Conservation (phyloP, 2,888 invertebrate genomes). For the Macropis europaea region DNA sequence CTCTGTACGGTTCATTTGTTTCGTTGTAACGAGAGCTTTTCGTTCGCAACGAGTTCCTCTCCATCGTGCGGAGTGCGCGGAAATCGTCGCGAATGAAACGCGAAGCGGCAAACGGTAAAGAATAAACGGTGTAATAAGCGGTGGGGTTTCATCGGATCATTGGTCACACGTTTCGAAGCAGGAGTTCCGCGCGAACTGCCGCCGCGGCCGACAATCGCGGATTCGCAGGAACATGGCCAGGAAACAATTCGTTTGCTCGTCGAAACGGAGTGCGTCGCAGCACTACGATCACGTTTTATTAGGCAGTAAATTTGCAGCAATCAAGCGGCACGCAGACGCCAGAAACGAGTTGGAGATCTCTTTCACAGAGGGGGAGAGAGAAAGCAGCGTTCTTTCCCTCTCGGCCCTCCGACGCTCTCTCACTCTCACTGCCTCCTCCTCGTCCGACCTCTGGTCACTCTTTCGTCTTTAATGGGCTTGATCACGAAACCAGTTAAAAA, state of each 20-base stretch:
- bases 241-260: neutral
- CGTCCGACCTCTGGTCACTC: no score
- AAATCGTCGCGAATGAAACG: neutral
- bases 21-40: neutral
- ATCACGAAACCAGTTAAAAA: conserved; percentile 73
- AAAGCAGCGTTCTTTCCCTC: conserved; percentile 11
- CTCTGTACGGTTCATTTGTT: conserved; percentile 3
- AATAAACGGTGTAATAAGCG: neutral
- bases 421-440: no score
- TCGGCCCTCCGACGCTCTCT: conserved; percentile 28
- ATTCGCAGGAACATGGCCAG: no score
- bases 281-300: conserved; percentile 40
- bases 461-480: conserved; percentile 67
- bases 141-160: no score
- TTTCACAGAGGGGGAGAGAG: conserved; percentile 40
- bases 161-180: no score
- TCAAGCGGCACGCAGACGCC: conserved; percentile 38
- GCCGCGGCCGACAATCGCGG: neutral
- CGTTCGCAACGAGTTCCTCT: neutral
- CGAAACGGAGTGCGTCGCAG: no score
- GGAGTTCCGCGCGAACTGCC: neutral
- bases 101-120: neutral
- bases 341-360: conserved; percentile 47
- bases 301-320: conserved; percentile 34
- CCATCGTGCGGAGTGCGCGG: neutral